A percentile compares a stretch with the other conserved stretches of the same genome.
Evolutionary conservation across 2,888 invertebrate genomes (phyloP).

Genomic region (Euzetes globulus): DNA sequence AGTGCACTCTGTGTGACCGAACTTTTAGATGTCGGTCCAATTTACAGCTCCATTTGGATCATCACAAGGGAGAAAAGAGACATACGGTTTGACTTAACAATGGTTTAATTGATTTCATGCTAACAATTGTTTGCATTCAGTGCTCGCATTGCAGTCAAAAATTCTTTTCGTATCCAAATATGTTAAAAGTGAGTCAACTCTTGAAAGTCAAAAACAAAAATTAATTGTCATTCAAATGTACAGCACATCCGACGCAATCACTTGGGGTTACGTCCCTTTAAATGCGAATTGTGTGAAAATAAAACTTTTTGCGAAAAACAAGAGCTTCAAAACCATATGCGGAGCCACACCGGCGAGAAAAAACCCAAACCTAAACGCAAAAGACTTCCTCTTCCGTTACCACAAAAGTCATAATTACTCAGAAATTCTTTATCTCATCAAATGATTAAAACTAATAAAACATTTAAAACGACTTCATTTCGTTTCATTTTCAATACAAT

Average conservation of each 20-base stretch:
- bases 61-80: not conserved
- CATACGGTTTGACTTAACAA: not conserved
- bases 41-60: constrained; percentile 1
- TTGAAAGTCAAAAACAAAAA: not conserved
- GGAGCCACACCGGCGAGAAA: not conserved
- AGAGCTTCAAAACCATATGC: not conserved
- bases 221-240: not conserved
- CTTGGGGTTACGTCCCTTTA: not conserved
- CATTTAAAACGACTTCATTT: too few species aligned
- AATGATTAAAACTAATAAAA: too few species aligned
- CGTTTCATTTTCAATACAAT: too few species aligned
- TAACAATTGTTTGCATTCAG: not conserved
- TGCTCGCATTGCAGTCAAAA: not conserved
- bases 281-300: not conserved
- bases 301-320: constrained; percentile 9
- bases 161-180: not conserved
- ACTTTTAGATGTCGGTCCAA: constrained; percentile 3
- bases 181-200: constrained; percentile 1
- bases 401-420: too few species aligned
- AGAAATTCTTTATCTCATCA: too few species aligned
- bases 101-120: not conserved
- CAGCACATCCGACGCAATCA: constrained; percentile 16
- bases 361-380: not conserved
- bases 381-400: too few species aligned
- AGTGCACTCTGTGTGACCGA: not conserved